phyloP scores from a whole-genome alignment of 2,797 vertebrate genomes.

The Cryptoblepharus egeriae region DNA sequence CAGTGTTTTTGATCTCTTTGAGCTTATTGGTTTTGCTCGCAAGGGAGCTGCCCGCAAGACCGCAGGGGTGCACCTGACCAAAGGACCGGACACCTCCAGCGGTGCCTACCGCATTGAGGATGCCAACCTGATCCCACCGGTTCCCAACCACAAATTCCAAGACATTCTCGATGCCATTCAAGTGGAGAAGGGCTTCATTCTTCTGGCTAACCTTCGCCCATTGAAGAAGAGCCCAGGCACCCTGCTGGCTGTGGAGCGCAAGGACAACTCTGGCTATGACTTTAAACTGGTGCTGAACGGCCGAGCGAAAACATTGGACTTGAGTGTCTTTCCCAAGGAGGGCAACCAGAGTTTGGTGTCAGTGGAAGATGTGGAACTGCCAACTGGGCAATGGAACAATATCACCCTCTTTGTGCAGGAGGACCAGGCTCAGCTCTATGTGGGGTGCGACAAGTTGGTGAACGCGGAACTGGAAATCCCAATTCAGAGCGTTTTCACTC shows the following conservation, averaged over 20 bases:
- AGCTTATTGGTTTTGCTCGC: slow-evolving; percentile 82
- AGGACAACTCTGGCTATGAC: slow-evolving; percentile 86
- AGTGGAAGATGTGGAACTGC: slow-evolving; percentile 89
- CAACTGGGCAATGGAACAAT: slow-evolving; percentile 93
- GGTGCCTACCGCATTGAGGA: slow-evolving; percentile 93
- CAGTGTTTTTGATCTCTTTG: slow-evolving; percentile 94
- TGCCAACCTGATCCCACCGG: slow-evolving; percentile 88
- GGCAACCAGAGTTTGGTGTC: slow-evolving; percentile 88
- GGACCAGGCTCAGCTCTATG: slow-evolving; percentile 90
- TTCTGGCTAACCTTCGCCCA: slow-evolving; percentile 92
- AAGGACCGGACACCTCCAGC: slow-evolving; percentile 90
- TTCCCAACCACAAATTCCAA: slow-evolving; percentile 89
- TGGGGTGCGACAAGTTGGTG: slow-evolving; percentile 94
- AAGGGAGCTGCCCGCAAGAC: slow-evolving; percentile 83
- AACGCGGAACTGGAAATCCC: slow-evolving; percentile 89
- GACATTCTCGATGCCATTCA: slow-evolving; percentile 94
- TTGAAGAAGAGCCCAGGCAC: slow-evolving; percentile 89
- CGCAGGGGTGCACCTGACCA: slow-evolving; percentile 88
- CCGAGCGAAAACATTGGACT: slow-evolving; percentile 89
- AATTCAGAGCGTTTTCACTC: slow-evolving; percentile 88
- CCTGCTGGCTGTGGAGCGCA: slow-evolving; percentile 88
- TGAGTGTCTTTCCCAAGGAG: slow-evolving; percentile 83
- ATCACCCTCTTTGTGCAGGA: slow-evolving; percentile 96
- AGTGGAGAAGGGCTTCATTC: slow-evolving; percentile 91
- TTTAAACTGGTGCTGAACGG: slow-evolving; percentile 96